phyloP scores from a whole-genome alignment of 2,113 vertebrate species.

The Notechis scutatus region DNA sequence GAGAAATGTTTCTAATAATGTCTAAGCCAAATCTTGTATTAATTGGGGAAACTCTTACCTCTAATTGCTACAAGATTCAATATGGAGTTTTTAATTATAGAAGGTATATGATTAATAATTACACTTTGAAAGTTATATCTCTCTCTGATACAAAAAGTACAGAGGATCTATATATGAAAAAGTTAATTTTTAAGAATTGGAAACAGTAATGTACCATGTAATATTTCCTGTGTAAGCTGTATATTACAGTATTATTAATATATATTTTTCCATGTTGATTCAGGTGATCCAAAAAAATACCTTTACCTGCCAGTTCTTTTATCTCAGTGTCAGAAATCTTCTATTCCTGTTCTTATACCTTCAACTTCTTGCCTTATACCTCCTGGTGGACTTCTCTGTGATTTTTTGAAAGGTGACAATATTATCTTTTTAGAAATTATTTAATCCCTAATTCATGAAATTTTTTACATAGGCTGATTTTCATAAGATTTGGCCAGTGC shows the following conservation, averaged over 20 bases:
- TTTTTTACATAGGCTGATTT: background rate
- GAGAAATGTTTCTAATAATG: background rate
- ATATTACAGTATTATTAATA: background rate
- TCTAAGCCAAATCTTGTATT: background rate
- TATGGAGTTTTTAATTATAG: background rate
- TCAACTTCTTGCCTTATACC: constrained; percentile 68
- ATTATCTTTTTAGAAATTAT: background rate
- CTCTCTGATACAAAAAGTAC: background rate
- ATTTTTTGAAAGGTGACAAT: constrained; percentile 59
- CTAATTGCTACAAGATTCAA: background rate
- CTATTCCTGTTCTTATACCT: constrained; percentile 66
- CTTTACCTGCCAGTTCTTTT: constrained; percentile 63
- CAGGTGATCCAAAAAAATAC: constrained; percentile 70
- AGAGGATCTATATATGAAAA: background rate
- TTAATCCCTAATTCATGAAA: background rate
- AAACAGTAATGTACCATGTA: background rate
- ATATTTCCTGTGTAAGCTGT: background rate
- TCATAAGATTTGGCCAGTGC: background rate
- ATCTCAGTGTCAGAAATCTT: constrained; percentile 62
- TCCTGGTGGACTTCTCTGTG: constrained; percentile 61
- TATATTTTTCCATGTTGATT: background rate
- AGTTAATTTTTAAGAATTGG: background rate
- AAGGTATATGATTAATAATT: background rate
- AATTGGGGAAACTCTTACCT: background rate
- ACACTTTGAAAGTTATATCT: background rate